These are phyloP conservation scores for Temnothorax rugatulus DNA, from an alignment of 2,888 invertebrate genomes.

Conservation along the genomic window DNA sequence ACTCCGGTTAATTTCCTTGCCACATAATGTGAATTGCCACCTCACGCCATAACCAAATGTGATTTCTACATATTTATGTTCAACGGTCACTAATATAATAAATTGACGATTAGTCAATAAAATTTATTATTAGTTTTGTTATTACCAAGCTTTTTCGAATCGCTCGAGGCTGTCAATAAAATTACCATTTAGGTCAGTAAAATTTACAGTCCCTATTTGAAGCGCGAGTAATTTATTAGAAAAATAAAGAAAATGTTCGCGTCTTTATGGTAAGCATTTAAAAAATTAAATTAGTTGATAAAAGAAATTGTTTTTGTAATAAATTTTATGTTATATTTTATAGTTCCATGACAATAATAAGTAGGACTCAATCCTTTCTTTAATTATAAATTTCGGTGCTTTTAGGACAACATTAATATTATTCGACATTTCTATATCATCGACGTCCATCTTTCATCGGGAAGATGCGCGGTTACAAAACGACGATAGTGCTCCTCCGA, in stretches of 20 bases:
- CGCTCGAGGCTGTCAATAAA: background rate
- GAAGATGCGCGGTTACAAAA: constrained; percentile 38
- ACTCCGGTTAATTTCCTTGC: constrained; percentile 28
- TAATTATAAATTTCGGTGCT: background rate
- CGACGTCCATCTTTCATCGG: constrained; percentile 42
- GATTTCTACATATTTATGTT: background rate
- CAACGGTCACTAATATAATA: background rate
- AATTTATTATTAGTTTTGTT: background rate
- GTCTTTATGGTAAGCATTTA: background rate
- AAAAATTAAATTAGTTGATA: background rate
- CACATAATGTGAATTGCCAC: constrained; percentile 14
- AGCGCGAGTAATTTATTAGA: background rate
- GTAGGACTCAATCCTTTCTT: background rate
- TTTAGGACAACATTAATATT: background rate
- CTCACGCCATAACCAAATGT: background rate
- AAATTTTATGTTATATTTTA: background rate
- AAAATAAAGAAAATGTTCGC: background rate
- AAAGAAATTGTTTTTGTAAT: background rate
- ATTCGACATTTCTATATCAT: constrained; percentile 25
- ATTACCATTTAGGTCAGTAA: background rate
- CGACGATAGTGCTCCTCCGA: constrained; percentile 43
- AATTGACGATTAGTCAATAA: background rate
- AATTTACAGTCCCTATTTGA: background rate
- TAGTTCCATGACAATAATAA: background rate
- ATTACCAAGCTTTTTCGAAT: background rate